Evolutionary conservation across 2,888 invertebrate genomes (phyloP), one percentile per base, ranked within the genome.

Genomic region (Ligdia adustata): DNA sequence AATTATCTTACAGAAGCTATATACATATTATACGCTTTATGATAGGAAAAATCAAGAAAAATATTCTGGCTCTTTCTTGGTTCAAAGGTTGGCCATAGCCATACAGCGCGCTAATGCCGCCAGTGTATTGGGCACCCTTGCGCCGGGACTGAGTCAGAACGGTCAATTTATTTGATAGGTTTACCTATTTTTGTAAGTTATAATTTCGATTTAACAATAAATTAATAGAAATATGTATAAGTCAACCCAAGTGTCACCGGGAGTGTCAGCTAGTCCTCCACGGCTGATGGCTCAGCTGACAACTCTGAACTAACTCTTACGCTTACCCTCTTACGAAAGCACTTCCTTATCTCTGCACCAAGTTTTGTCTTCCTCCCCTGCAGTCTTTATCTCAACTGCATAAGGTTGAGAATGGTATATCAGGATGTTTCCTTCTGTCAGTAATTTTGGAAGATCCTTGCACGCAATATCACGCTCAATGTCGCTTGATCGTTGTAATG

Each of bases 401-500:
- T 62, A 78, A 56, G 53, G 64, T 34, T 39, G 6, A 64, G 41
- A 56, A 42, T 79, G 9, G 52, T 4, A 0, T 31, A 40, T 3
- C 54, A 18, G 15, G 13, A 0, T 1, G 4, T 2, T 51, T 37
- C 0, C 9, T 3, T 29, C 18, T 22, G 16, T 22, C 49, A 42
- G 48, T 52, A 53, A 40, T 43, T 47, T 51, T 35, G 32, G 37
- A 33, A 46, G 46, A 53, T 62, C 64, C 62, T 69, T 66, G 68
- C 64, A 75, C 74, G 76, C 83, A 83, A 85, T 85, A 82, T 84
- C 76, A 83, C 80, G 86, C 82, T 79, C 81, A 79, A 84, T 84
- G 82, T 83, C 82, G 78, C 78, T 83, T 82, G 84, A 84, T 84
- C 79, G 84, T 75, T 73, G 79, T 84, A 85, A 86, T 82, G 82